Evolutionary conservation across 1,140 invertebrate species (phyloP), one percentile per base, ranked within the genome.

Genomic region (Rhagoletis pomonella): DNA sequence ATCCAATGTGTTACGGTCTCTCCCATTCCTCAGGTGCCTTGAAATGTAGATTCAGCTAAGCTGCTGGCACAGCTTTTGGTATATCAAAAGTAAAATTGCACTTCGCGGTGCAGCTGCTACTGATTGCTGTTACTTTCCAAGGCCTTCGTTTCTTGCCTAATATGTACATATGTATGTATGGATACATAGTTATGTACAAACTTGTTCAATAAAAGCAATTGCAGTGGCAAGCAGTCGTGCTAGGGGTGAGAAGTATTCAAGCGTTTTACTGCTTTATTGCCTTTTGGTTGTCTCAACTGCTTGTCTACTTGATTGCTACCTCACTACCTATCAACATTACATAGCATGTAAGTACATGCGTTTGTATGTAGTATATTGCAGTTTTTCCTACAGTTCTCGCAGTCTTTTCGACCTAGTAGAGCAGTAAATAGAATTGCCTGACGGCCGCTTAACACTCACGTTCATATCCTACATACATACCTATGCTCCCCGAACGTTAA

Each of bases 1-100:
- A 69, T 10, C 10, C 42, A 44, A 44, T 73, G 12, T 17, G 39
- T 47, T 47, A 14, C n/a, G 12, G 67, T 17, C 42, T 73, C 14
- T 4, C 12, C 39, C 39, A 42, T 42, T 1, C 29, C 29, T 0
- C 10, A 29, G 10, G 6, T 12, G 65, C 65, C 2, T 1, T 69
- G 50, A 10, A 12, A 69, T 69, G 39, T 69, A 10, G 42, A 12
- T n/a, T 42, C 47, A 81, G 47, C 47, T 55, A n/a, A 50, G 44
- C 73, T 55, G 17, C 17, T 55, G n/a, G 44, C 73, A 55, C 47
- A 55, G 44, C 44, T 55, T 44, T 81, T 19, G 73, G 1, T 10
- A 81, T 29, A 42, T 81, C 73, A 81, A 81, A 29, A 81, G 73
- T 55, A 17, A 81, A 81, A 81, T 81, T 81, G 55, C 47, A 44